These are phyloP conservation scores for Tipula helvola DNA, from an alignment of 2,888 invertebrate species.

Conservation along the genomic window DNA sequence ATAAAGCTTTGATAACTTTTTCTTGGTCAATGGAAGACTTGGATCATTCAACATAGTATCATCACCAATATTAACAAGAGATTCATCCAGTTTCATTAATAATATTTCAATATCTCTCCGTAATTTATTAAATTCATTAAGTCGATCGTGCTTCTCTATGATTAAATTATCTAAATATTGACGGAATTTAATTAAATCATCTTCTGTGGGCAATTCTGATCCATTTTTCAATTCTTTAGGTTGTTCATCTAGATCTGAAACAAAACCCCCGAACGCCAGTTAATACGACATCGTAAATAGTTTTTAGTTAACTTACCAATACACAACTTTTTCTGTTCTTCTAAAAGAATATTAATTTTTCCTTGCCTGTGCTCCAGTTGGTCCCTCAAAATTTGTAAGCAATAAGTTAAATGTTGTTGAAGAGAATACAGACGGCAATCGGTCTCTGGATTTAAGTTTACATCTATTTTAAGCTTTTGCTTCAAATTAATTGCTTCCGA, in stretches of 20 bases:
- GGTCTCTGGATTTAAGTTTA: slow-evolving; percentile 21
- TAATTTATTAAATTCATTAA: slow-evolving; percentile 28
- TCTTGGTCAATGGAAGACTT: slow-evolving; percentile 44
- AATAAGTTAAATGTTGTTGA: slow-evolving; percentile 45
- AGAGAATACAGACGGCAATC: slow-evolving; percentile 35
- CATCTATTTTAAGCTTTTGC: slow-evolving; percentile 25
- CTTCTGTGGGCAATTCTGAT: slow-evolving; percentile 43
- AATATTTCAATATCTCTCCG: slow-evolving; percentile 34
- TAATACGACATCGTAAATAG: neutral
- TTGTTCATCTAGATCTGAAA: slow-evolving; percentile 25
- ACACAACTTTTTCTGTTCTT: slow-evolving; percentile 36
- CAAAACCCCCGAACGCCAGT: neutral
- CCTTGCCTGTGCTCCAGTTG: slow-evolving; percentile 38
- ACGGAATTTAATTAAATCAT: slow-evolving; percentile 46
- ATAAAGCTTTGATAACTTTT: slow-evolving; percentile 48
- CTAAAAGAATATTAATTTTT: slow-evolving; percentile 33
- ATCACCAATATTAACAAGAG: slow-evolving; percentile 24
- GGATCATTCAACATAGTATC: slow-evolving; percentile 30
- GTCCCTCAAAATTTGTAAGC: slow-evolving; percentile 44
- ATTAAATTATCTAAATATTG: slow-evolving; percentile 46
- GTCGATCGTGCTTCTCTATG: slow-evolving; percentile 43
- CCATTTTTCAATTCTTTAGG: slow-evolving; percentile 26
- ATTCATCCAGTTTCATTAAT: slow-evolving; percentile 30
- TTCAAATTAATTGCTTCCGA: slow-evolving; percentile 26
- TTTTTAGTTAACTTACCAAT: slow-evolving; percentile 15